Conservation (phyloP, 2,113 vertebrate genomes). For the Pelecanoides urinatrix region DNA sequence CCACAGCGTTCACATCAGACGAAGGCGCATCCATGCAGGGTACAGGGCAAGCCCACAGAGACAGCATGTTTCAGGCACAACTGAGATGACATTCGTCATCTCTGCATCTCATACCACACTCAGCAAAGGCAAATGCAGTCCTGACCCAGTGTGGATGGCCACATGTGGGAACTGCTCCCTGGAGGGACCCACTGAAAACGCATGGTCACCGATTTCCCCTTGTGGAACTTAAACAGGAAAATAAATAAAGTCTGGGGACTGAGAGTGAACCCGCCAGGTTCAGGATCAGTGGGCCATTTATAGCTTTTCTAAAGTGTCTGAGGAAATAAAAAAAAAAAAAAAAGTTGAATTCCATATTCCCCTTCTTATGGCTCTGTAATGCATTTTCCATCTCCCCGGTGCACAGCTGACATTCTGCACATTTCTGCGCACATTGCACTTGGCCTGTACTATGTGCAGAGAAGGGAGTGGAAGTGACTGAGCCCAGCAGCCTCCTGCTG, state of each 20-base stretch:
- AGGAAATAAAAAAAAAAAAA: background rate
- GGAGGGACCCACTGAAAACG: background rate
- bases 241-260: background rate
- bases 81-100: background rate
- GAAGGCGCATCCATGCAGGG: rapidly evolving
- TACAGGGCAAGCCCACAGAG: rapidly evolving
- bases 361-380: background rate
- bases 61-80: background rate
- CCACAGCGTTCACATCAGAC: background rate
- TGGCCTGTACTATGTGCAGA: background rate
- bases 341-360: background rate
- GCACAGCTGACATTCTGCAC: slow-evolving; percentile 35
- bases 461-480: background rate
- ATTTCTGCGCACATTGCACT: background rate
- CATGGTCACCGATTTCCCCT: background rate
- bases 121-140: background rate
- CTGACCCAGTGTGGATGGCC: rapidly evolving
- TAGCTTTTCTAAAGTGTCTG: background rate
- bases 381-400: slow-evolving; percentile 9
- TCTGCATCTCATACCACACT: background rate
- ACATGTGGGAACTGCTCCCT: background rate
- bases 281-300: background rate
- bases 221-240: background rate
- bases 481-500: background rate
- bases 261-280: background rate